Evolutionary conservation across 2,888 invertebrate genomes (phyloP).

Genomic region (Diadromus collaris): DNA sequence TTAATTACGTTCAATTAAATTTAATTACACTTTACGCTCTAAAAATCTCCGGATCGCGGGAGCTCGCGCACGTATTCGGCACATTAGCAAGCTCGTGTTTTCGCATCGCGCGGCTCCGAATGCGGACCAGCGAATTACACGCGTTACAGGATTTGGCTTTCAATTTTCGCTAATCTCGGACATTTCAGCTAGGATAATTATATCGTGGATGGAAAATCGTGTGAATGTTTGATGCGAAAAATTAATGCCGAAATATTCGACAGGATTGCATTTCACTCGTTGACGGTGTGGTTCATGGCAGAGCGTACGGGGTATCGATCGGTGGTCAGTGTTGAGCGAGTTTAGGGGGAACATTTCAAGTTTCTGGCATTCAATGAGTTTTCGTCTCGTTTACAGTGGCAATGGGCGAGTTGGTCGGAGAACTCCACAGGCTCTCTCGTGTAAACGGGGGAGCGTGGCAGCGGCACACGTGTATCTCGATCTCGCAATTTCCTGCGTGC

Average conservation of each 20-base stretch:
- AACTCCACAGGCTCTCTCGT: neutral
- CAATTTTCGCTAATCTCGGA: neutral
- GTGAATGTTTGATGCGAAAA: neutral
- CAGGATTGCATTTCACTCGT: neutral
- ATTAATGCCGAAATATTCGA: neutral
- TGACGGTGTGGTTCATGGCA: neutral
- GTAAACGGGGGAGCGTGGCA: neutral
- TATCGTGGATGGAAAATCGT: neutral
- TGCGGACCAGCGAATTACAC: neutral
- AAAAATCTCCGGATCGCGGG: constrained; percentile 4
- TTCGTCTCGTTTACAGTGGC: constrained; percentile 8
- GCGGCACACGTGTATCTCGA: constrained; percentile 40
- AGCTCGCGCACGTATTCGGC: neutral
- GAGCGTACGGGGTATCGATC: neutral
- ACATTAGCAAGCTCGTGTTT: constrained; percentile 17
- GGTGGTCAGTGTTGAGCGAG: neutral
- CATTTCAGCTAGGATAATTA: neutral
- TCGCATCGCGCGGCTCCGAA: neutral
- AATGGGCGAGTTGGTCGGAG: neutral
- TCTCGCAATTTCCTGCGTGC: constrained; percentile 55
- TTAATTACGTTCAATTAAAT: constrained; percentile 39
- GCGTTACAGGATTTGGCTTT: neutral
- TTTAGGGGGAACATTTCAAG: neutral
- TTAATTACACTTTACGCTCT: constrained; percentile 24
- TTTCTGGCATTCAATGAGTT: constrained; percentile 11